These are phyloP conservation scores for Scolopax bukidnonensis DNA, from an alignment of 2,797 vertebrate species.

Conservation along the genomic window DNA sequence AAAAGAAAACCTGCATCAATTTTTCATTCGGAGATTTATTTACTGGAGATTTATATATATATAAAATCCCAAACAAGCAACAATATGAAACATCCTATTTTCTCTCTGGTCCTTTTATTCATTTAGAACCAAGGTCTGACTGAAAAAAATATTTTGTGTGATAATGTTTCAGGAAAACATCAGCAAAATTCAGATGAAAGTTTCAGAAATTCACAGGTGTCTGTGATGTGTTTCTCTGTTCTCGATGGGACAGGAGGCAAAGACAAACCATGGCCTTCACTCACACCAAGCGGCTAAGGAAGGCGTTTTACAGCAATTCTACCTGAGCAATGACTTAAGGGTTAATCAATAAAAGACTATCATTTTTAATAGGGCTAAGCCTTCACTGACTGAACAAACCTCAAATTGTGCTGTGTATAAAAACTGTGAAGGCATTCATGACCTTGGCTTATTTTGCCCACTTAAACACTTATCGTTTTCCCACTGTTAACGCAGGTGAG, in stretches of 20 bases:
- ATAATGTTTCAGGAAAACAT: constrained; percentile 46
- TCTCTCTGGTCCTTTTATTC: constrained; percentile 15
- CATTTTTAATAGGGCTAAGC: not conserved
- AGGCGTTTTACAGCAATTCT: not conserved
- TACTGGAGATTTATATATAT: constrained; percentile 15
- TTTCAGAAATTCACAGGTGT: constrained; percentile 5
- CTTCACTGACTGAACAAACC: not conserved
- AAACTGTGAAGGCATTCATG: not conserved
- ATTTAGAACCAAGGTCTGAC: constrained; percentile 10
- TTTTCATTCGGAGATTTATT: constrained; percentile 65
- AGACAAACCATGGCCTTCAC: not conserved
- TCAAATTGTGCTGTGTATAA: not conserved
- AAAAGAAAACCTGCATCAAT: constrained; percentile 60
- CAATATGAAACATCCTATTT: constrained; percentile 51
- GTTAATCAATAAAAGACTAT: not conserved
- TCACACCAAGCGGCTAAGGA: not conserved
- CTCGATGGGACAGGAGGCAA: not conserved
- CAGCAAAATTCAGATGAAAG: constrained; percentile 49
- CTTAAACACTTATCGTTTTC: not conserved
- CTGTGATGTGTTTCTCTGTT: not conserved
- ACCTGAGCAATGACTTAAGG: not conserved
- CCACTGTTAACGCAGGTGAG: not conserved
- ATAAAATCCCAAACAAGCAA: constrained; percentile 19
- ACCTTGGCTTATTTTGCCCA: not conserved
- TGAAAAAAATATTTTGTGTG: constrained; percentile 44